These are phyloP conservation scores for Mirounga angustirostris DNA, from an alignment of 2,113 vertebrate species.

Conservation along the genomic window DNA sequence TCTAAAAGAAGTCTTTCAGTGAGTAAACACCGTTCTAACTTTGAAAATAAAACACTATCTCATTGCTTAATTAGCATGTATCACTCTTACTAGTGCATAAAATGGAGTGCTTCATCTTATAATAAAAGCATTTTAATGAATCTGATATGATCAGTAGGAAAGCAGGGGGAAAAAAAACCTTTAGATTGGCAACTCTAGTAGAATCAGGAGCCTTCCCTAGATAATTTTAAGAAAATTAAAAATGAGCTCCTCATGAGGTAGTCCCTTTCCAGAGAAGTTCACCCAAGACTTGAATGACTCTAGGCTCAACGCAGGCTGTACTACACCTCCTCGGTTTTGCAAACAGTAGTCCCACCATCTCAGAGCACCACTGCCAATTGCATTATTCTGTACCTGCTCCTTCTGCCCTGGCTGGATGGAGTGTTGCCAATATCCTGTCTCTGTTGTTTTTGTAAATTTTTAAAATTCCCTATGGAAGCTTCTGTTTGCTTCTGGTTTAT, in stretches of 20 bases:
- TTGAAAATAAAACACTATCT: background rate
- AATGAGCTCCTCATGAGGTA: background rate
- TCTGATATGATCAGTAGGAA: background rate
- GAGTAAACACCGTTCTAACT: conserved; percentile 12
- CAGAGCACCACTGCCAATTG: background rate
- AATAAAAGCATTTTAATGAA: background rate
- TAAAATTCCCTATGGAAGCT: background rate
- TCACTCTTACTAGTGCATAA: background rate
- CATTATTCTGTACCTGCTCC: background rate
- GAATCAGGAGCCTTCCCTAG: background rate
- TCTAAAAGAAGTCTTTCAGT: background rate
- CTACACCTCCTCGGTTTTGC: background rate
- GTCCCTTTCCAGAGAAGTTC: background rate
- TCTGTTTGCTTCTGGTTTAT: background rate
- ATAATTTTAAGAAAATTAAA: conserved; percentile 13
- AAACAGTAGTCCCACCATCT: background rate
- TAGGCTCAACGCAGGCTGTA: rapidly evolving
- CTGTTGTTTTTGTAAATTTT: conserved; percentile 3
- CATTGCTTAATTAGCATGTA: background rate
- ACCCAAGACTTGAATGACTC: background rate
- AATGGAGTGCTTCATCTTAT: background rate
- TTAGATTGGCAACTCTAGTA: background rate
- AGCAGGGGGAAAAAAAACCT: background rate
- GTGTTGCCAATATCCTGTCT: background rate
- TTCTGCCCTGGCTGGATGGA: background rate